Base-by-base conservation (phyloP, 1,140 invertebrate genomes). In the Acromyrmex echinatior region DNA sequence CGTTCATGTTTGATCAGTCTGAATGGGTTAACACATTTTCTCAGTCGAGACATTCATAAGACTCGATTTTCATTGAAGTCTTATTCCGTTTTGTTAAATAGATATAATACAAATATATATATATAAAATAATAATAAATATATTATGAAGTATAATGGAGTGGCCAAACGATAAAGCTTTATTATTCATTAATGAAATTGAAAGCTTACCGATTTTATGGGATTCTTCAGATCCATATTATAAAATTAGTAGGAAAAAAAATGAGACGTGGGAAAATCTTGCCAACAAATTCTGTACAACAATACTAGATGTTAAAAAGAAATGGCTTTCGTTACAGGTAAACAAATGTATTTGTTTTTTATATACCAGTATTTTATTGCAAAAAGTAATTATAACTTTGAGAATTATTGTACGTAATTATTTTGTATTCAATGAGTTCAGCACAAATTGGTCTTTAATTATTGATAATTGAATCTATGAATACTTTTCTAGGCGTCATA, bases 291-390 rank as follows among this genome's bases (percentile, higher is more conserved):
- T 68, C 35, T 4, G 18, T 5, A 68, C 65, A n/a, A 68, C 65
- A 14, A n/a, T 68, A 21, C n/a, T 68, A n/a, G 65, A 68, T 21
- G 35, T 68, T 68, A 68, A 68, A 21, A 68, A 68, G 65, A 68
- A 68, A 4, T 68, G 65, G 65, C 65, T 68, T 21, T 68, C 65
- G 0, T 21, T 68, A 68, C 65, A 68, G 10, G 65, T 35, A 51
- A 68, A 45, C 65, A n/a, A 21, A 66, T 45, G 14, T 68, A 45
- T 21, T 45, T 68, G 4, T 18, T 31, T 31, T 14, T 31, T 65
- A 66, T n/a, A 21, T 66, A 5, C 3, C n/a, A 25, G 0, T 62
- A 31, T 2, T 63, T 6, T 35, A 65, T n/a, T 65, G 3, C 7
- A 45, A 68, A 39, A 68, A 21, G 21, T 45, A 68, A 68, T 45